A percentile compares a stretch with the other conserved stretches of the same genome.
These are phyloP conservation scores for Toxotes chatareus DNA, from an alignment of 2,113 vertebrate genomes.

Conservation along the genomic window DNA sequence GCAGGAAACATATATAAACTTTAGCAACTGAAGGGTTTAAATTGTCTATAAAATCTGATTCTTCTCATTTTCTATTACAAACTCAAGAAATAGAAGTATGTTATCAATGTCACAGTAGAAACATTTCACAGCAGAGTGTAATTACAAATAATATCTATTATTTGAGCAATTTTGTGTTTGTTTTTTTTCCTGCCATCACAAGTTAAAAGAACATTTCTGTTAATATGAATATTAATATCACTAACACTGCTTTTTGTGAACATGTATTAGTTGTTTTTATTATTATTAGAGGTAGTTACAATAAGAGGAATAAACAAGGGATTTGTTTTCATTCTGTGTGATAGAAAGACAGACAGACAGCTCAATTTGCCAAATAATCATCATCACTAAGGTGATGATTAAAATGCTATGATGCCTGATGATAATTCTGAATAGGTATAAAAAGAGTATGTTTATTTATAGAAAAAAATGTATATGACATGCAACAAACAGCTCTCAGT, in stretches of 20 bases:
- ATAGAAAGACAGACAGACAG: background rate
- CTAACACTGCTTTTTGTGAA: background rate
- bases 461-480: background rate
- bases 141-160: background rate
- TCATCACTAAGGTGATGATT: background rate
- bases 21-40: slow-evolving; percentile 75
- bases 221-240: background rate
- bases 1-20: slow-evolving; percentile 82
- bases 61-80: slow-evolving; percentile 67
- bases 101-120: background rate
- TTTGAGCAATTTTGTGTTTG: background rate
- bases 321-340: slow-evolving; percentile 1
- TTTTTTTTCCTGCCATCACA: background rate
- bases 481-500: background rate
- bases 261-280: background rate
- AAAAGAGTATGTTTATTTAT: no score
- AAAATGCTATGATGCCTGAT: background rate
- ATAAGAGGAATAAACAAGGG: background rate
- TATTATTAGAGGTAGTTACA: background rate
- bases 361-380: no score
- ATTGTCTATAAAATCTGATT: slow-evolving; percentile 82
- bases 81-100: slow-evolving; percentile 44
- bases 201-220: background rate
- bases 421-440: no score
- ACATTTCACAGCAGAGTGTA: background rate